Evolutionary conservation across 2,113 vertebrate genomes (phyloP), one percentile per base, ranked within the genome.

Genomic region (Tachycineta bicolor): DNA sequence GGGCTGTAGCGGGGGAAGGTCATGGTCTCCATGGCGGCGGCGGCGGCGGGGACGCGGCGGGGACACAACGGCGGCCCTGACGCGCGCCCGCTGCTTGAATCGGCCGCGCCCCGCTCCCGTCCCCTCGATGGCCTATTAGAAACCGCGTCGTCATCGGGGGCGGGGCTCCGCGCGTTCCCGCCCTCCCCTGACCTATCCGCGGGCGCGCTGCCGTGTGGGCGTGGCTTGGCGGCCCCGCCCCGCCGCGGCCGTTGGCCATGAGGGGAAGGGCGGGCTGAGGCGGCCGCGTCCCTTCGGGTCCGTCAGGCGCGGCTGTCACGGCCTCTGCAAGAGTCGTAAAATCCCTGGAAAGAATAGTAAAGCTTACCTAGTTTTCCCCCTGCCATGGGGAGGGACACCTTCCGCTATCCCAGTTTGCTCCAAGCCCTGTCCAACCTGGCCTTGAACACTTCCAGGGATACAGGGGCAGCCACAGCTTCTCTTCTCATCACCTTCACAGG

Each of bases 1-100:
- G 92, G 93, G 5, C 94, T 96, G 18, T 97, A 97, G 3, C 98
- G 91, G 1, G 98, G 98, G 21, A 98, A 98, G 0, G 98, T 98
- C 26, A 96, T 24, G 6, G 13, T 4, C 64, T 96, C 95, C 96
- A 95, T 96, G 4, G 6, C 50, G 49, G 22, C 47, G 16, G 22
- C 47, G 16, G 16, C 34, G 37, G 37, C 37, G 37, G 37, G 37
- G 37, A 37, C 37, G 37, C 37, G 37, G 37, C 37, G 19, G 21
- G 7, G 10, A 41, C 28, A 2, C 49, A 28, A 28, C 9, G 5
- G 8, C 46, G 2, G 1, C 18, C 0, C 10, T 1, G 0, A 2
- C 3, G 33, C 28, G 73, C 11, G 3, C 37, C 43, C 28, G 1
- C 44, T 1, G 10, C 67, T 91, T 79, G 52, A 91, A 91, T 79